Evolutionary conservation across 2,888 invertebrate genomes (phyloP).

Genomic region (Penaeus monodon): DNA sequence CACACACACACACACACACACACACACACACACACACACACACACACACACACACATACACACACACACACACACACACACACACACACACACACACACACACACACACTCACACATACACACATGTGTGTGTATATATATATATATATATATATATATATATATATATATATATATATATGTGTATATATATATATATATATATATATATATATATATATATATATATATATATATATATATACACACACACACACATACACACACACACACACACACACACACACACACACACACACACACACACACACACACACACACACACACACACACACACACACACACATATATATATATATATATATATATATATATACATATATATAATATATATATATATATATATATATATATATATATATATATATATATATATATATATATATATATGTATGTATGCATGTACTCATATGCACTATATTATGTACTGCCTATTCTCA

Average conservation of each 20-base stretch:
- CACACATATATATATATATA: conserved; percentile 66
- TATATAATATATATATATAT: no score
- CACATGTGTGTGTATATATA: neutral
- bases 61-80: neutral
- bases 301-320: neutral
- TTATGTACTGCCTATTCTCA: no score
- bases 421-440: neutral
- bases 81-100: neutral
- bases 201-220: neutral
- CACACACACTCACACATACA: neutral
- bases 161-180: conserved; percentile 7
- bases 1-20: conserved; percentile 66
- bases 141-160: conserved; percentile 11
- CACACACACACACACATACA: no score
- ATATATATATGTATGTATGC: neutral
- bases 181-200: neutral
- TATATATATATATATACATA: neutral
- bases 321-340: neutral
- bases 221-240: neutral
- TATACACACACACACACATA: neutral
- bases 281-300: neutral
- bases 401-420: neutral
- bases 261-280: neutral
- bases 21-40: neutral
- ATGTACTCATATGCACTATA: no score